These are phyloP conservation scores for Hippocampus comes DNA, from an alignment of 2,113 vertebrate species.

Conservation along the genomic window DNA sequence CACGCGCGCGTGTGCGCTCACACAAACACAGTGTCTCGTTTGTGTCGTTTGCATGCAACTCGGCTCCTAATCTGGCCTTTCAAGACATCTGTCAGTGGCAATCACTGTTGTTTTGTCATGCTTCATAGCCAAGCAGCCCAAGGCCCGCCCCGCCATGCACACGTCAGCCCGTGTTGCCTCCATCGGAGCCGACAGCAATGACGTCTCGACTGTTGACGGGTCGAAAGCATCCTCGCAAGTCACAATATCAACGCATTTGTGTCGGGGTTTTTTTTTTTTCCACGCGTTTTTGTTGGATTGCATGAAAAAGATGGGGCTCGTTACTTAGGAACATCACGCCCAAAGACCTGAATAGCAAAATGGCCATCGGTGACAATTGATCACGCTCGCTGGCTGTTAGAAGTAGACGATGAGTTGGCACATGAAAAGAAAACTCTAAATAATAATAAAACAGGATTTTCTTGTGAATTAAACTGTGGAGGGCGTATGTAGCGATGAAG, in stretches of 20 bases:
- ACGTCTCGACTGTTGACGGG: constrained; percentile 21
- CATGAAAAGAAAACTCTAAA: too few species aligned
- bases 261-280: neutral
- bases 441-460: too few species aligned
- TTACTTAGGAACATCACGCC: neutral
- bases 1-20: constrained; percentile 46
- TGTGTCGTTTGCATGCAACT: constrained; percentile 71
- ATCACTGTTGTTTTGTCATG: constrained; percentile 80
- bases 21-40: constrained; percentile 64
- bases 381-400: too few species aligned
- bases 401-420: too few species aligned
- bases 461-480: too few species aligned
- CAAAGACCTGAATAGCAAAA: neutral
- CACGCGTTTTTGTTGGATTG: neutral
- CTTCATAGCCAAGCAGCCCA: constrained; percentile 63
- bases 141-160: constrained; percentile 77
- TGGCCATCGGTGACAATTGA: too few species aligned
- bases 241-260: neutral
- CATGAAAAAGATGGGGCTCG: neutral
- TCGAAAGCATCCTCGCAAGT: neutral
- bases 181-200: constrained; percentile 74
- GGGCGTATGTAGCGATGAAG: neutral
- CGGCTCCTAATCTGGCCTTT: constrained; percentile 77
- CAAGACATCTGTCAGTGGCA: constrained; percentile 79
- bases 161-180: constrained; percentile 64